Conservation (phyloP, 1,140 invertebrate genomes). For the Aphaenogaster rudis region DNA sequence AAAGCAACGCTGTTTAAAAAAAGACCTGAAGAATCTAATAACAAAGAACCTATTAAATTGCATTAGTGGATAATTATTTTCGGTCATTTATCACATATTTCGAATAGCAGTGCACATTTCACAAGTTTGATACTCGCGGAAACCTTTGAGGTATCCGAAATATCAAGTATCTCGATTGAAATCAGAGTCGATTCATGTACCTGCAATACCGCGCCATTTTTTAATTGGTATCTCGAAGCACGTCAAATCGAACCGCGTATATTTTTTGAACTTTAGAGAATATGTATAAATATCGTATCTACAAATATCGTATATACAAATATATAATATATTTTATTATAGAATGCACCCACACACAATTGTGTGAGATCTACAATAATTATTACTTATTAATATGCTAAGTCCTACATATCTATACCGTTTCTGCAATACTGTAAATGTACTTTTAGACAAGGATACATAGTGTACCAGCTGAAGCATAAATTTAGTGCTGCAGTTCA, state of each 20-base stretch:
- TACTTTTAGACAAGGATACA: neutral
- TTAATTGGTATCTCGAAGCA: slow-evolving; percentile 1
- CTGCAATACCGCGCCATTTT: neutral
- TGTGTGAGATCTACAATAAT: neutral
- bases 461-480: slow-evolving; percentile 30
- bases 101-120: neutral
- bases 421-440: slow-evolving; percentile 22
- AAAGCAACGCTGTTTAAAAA: neutral
- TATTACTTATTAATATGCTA: slow-evolving; percentile 5
- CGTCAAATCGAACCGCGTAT: neutral
- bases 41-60: neutral
- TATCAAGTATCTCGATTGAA: slow-evolving; percentile 41
- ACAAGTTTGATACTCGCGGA: neutral
- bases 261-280: slow-evolving; percentile 4
- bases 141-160: slow-evolving; percentile 25
- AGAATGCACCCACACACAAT: neutral
- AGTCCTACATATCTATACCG: neutral
- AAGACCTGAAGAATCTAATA: neutral
- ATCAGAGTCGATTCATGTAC: neutral
- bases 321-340: neutral
- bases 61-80: slow-evolving; percentile 10
- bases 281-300: neutral
- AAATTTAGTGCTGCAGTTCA: slow-evolving; percentile 48
- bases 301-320: neutral
- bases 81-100: neutral